Base-by-base conservation (phyloP, 2,113 vertebrate species). In the Datnioides undecimradiatus region DNA sequence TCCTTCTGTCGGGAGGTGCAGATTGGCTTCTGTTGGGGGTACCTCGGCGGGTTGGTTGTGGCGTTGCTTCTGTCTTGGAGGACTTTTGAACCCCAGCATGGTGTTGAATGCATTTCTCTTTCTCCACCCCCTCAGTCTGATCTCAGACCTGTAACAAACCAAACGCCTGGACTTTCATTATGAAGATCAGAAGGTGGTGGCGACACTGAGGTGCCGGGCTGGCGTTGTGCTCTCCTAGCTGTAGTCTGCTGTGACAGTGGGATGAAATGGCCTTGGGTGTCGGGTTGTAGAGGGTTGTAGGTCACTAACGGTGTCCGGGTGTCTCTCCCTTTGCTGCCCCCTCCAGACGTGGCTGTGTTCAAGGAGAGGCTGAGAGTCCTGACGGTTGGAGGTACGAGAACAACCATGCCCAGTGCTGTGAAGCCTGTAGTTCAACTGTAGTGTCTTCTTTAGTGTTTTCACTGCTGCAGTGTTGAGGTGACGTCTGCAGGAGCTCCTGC, bases 361-460 rank as follows among this genome's bases (percentile, higher is more conserved):
- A 95, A 97, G 97, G 96, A 97, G 88, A 96, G 97, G 90, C 97
- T 99, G 93, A 94, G 95, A 94, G 90, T 96, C 95, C 96, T 99
- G 86, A 99, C 97, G 75, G 97, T 99, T 87, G 98, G 97, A 99
- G 97, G 97, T 99, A 99, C 82, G 97, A 88, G 89, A 92, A 36
- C 67, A 3, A 34, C 27, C 6, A 5, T 12, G 48, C 89, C 7
- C 79, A 38, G 57, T 40, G 77, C 63, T 64, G 49, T 49, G 48
- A 48, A 71, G 69, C 17, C 65, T n/a, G n/a, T 64, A 73, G 80
- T 23, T 54, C 3, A 0, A 41, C 34, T 63, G 9, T 45, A 72
- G 69, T 34, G 9, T n/a, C n/a, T n/a, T n/a, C n/a, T n/a, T n/a
- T 12, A 9, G 41, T 58, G 0, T 51, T 11, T 23, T 46, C 6